Base-by-base conservation (phyloP, 1,140 invertebrate species). In the Lordiphosa mommai region DNA sequence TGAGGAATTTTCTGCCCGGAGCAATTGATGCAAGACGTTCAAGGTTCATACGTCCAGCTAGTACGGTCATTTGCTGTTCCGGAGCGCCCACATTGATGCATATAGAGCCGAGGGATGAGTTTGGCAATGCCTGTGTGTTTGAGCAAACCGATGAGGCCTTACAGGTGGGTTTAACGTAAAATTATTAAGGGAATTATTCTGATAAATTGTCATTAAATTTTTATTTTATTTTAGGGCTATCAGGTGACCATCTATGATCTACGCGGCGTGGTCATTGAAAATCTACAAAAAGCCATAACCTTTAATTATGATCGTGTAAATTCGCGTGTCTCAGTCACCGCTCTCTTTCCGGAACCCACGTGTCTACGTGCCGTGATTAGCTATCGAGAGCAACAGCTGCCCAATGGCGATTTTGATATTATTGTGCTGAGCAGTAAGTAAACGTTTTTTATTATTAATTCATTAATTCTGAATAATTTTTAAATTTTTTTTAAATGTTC, bases 341-440 rank as follows among this genome's bases (percentile, higher is more conserved):
- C 91, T 33, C 88, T 90, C 57, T 92, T 92, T 84, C 89, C 90
- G 10, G 87, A 89, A 38, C 89, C 91, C 52, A 95, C 95, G 16
- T 95, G 95, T 84, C 96, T 94, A 89, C 93, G 94, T 70, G 95
- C 95, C n/a, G 93, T 92, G 44, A 93, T 98, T 13, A 93, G 92
- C 64, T 96, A 96, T 86, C 91, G 93, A 37, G 93, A 93, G 36
- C 91, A 93, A 52, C 93, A 94, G 71, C 89, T 98, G 64, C 94
- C 95, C 71, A 97, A 97, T 89, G 97, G 96, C 9, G 94, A 96
- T 87, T 98, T 98, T 86, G 95, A 97, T 89, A 96, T 97, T 79
- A 95, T 98, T 70, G 96, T 97, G 16, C 91, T 98, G 36, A 96
- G 93, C 72, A 93, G 95, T 96, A 90, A 91, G 93, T 90, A 38